Conservation (phyloP, 2,888 invertebrate genomes). For the Oligia latruncula region DNA sequence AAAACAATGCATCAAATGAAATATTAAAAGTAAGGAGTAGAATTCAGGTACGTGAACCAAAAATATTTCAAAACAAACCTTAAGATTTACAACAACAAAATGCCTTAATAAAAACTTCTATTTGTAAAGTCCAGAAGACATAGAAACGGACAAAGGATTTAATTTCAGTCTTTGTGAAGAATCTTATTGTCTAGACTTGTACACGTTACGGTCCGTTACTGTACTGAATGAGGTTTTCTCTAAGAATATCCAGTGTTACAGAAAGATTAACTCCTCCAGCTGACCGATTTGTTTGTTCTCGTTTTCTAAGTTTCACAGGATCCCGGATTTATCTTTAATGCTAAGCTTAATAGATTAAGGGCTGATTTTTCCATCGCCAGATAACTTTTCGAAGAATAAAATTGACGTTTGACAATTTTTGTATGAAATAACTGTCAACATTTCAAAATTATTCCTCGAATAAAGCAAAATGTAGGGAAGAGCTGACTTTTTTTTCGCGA, state of each 20-base stretch:
- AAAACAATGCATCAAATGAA: background rate
- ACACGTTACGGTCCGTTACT: conserved; percentile 64
- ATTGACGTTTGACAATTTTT: no score
- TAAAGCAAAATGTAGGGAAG: no score
- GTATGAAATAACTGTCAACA: no score
- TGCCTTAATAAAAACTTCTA: conserved; percentile 48
- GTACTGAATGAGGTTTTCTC: conserved; percentile 63
- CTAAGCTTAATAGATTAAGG: conserved; percentile 47
- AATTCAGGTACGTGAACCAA: background rate
- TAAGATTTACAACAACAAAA: conserved; percentile 34
- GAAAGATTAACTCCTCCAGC: conserved; percentile 56
- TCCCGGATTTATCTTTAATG: conserved; percentile 45
- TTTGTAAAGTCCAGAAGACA: conserved; percentile 58
- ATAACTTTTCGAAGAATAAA: no score
- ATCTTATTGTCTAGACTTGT: conserved; percentile 66
- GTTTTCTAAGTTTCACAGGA: conserved; percentile 43
- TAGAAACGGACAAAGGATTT: conserved; percentile 63
- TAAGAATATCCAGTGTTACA: conserved; percentile 54
- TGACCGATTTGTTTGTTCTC: conserved; percentile 56
- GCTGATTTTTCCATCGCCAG: no score
- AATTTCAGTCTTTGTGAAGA: conserved; percentile 65
- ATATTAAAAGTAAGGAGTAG: background rate
- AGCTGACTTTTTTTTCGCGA: no score
- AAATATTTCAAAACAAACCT: conserved; percentile 19
- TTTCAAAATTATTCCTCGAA: no score